phyloP scores from a whole-genome alignment of 2,113 vertebrate species.

The Limnothrissa miodon region DNA sequence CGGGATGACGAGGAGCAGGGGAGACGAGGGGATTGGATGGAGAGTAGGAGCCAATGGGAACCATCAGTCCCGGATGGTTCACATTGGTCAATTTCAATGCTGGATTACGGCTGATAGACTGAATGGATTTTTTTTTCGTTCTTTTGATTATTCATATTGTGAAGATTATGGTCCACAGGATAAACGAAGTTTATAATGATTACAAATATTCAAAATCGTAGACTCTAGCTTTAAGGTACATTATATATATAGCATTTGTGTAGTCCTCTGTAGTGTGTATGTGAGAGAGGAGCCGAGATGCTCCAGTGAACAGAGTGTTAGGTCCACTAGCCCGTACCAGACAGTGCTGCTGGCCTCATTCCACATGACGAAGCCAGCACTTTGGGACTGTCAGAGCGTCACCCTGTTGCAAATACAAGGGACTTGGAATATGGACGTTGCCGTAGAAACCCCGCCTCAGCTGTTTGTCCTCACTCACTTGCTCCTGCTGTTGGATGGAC shows the following conservation, averaged over 20 bases:
- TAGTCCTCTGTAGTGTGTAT: not conserved
- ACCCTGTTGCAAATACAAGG: not conserved
- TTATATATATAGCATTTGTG: too few species aligned
- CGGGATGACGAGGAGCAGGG: too few species aligned
- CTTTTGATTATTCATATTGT: too few species aligned
- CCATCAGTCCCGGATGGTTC: too few species aligned
- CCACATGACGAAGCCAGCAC: not conserved
- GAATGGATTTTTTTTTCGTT: too few species aligned
- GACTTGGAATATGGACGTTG: not conserved
- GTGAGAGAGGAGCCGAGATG: too few species aligned
- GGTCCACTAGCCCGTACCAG: not conserved
- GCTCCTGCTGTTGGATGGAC: not conserved
- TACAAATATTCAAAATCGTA: not conserved
- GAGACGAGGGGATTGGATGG: too few species aligned
- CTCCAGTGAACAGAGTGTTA: too few species aligned
- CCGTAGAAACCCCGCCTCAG: not conserved
- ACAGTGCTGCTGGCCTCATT: not conserved
- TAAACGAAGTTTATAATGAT: not conserved
- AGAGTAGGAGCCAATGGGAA: too few species aligned
- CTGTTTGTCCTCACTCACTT: not conserved
- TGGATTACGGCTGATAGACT: too few species aligned
- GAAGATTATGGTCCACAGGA: too few species aligned
- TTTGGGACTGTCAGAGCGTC: not conserved
- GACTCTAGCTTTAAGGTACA: not conserved
- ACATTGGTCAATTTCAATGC: too few species aligned